Evolutionary conservation across 2,113 vertebrate species (phyloP), one percentile per base, ranked within the genome.

Genomic region (Prochilodus magdalenae): DNA sequence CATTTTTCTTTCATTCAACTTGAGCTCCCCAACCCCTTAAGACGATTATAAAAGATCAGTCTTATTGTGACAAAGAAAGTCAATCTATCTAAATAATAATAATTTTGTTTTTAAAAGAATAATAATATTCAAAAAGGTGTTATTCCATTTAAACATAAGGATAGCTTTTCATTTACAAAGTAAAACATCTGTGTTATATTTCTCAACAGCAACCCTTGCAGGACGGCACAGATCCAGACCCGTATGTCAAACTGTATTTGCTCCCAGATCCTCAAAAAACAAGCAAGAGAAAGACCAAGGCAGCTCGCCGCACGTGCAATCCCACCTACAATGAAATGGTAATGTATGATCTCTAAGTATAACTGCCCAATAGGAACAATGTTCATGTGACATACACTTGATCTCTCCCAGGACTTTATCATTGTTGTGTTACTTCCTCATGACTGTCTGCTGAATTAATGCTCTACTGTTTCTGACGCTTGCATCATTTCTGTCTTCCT

Each of bases 261-360:
- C 95, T 99, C 79, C 98, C 98, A 0, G 98, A 99, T 90, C 96
- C 97, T 29, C 97, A 98, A 73, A 99, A 99, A 92, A 97, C 94
- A 62, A 97, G 97, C 80, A 99, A 99, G 89, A 97, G 96, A 91
- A 99, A 99, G 94, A 99, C 98, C 69, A 99, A 98, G 93, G 96
- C 96, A 8, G 97, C 97, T 1, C 93, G 96, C 4, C 97, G 97
- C 91, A 99, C 98, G 70, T 97, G 97, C 90, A 99, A 99, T 90
- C 98, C 98, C 69, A 99, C 98, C 40, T 99, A 99, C 91, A 99
- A 99, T 6, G 96, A 99, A 91, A 97, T 98, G 98, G 98, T 98
- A 87, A 2, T 36, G 10, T 13, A 14, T 51, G 12, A 57, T 22
- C 1, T 7, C 22, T n/a, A 18, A 10, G 22, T 59, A 7, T 59